A percentile compares a stretch with the other conserved stretches of the same genome.
These are phyloP conservation scores for Corythoichthys intestinalis DNA, from an alignment of 2,113 vertebrate species.

Conservation along the genomic window DNA sequence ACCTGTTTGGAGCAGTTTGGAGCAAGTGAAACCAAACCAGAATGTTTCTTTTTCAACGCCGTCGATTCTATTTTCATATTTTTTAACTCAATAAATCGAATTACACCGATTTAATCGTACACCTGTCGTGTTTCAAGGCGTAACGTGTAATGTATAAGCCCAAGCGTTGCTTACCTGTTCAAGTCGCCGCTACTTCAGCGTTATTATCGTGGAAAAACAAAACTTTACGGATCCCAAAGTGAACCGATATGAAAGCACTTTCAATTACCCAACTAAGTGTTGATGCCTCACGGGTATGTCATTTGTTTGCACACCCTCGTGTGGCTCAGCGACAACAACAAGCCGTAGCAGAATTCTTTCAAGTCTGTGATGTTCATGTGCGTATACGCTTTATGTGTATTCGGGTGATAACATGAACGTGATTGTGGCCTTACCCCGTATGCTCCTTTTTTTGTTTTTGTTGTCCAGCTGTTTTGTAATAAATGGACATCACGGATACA, in stretches of 20 bases:
- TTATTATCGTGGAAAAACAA: not conserved
- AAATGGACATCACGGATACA: not conserved
- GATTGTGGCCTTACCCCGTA: not conserved
- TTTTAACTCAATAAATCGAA: not conserved
- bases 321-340: constrained; percentile 3
- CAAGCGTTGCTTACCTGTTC: not conserved
- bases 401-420: constrained; percentile 1
- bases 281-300: not conserved
- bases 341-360: constrained; percentile 1
- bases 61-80: not conserved
- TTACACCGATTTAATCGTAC: not conserved
- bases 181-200: not conserved
- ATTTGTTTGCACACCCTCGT: constrained; percentile 1
- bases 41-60: not conserved
- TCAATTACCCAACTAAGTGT: not conserved
- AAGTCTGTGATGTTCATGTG: constrained; percentile 9
- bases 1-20: not conserved
- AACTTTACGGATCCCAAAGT: not conserved
- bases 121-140: not conserved
- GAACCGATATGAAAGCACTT: not conserved
- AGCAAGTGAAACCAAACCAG: not conserved
- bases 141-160: not conserved
- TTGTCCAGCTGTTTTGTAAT: not conserved
- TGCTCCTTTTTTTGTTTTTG: not conserved
- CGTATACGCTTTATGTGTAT: constrained; percentile 1